Evolutionary conservation across 2,113 vertebrate species (phyloP).

Genomic region (Probosciger aterrimus): DNA sequence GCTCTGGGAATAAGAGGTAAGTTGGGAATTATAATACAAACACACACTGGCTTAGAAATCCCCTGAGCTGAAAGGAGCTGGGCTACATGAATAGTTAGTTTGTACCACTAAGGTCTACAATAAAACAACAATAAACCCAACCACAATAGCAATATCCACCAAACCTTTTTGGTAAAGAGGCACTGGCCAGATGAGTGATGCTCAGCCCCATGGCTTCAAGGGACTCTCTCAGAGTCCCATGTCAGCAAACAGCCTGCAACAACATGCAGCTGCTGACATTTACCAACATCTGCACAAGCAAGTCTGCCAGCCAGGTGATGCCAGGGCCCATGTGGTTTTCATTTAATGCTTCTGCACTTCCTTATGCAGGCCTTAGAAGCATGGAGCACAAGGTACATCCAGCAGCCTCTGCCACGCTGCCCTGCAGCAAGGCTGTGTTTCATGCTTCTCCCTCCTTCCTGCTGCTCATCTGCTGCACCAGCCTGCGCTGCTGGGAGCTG

Average conservation of each 20-base stretch:
- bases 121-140: neutral
- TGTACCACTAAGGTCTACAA: neutral
- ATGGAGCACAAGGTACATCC: neutral
- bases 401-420: neutral
- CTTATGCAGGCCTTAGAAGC: neutral
- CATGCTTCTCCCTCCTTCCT: neutral
- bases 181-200: fast-evolving
- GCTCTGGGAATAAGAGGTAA: neutral
- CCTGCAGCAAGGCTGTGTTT: fast-evolving
- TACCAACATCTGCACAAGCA: neutral
- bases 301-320: neutral
- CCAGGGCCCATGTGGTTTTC: neutral
- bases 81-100: neutral
- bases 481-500: neutral
- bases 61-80: neutral
- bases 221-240: neutral
- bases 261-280: neutral
- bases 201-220: neutral
- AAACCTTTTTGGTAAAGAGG: neutral
- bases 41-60: neutral
- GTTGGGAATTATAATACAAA: neutral
- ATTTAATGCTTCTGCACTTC: neutral
- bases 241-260: neutral
- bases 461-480: neutral
- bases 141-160: neutral